These are phyloP conservation scores for Andrena praecox DNA, from an alignment of 2,888 invertebrate genomes.

Conservation along the genomic window DNA sequence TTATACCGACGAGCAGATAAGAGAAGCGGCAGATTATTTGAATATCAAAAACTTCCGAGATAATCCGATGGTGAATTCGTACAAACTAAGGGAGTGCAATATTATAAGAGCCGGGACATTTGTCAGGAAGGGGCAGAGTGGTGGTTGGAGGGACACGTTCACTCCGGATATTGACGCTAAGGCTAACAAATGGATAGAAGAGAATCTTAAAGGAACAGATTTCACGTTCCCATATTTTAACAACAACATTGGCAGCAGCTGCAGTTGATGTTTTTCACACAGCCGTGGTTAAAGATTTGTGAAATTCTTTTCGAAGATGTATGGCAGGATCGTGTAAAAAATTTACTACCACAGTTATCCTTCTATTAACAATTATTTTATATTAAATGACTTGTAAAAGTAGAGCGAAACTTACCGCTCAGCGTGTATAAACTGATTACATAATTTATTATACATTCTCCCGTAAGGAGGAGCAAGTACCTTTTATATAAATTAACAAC, in stretches of 20 bases:
- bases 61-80: constrained; percentile 92
- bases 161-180: constrained; percentile 88
- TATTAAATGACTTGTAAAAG: too few species aligned
- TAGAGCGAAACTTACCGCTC: too few species aligned
- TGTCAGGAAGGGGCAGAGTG: constrained; percentile 89
- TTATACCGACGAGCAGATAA: constrained; percentile 87
- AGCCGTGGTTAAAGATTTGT: too few species aligned
- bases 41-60: constrained; percentile 93
- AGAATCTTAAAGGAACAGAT: constrained; percentile 88
- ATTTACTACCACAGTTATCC: not conserved
- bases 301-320: not conserved
- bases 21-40: constrained; percentile 89
- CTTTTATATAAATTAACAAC: not conserved
- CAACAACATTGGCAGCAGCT: constrained; percentile 12
- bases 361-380: too few species aligned
- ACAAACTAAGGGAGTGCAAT: constrained; percentile 88
- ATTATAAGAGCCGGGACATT: constrained; percentile 88
- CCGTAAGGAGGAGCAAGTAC: too few species aligned
- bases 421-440: too few species aligned
- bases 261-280: constrained; percentile 18
- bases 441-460: too few species aligned
- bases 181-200: constrained; percentile 90
- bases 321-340: not conserved
- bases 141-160: constrained; percentile 91
- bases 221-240: constrained; percentile 86